A percentile compares a stretch with the other conserved stretches of the same genome.
These are phyloP conservation scores for Poliocrania exsul DNA, from an alignment of 2,797 vertebrate species.

Conservation along the genomic window DNA sequence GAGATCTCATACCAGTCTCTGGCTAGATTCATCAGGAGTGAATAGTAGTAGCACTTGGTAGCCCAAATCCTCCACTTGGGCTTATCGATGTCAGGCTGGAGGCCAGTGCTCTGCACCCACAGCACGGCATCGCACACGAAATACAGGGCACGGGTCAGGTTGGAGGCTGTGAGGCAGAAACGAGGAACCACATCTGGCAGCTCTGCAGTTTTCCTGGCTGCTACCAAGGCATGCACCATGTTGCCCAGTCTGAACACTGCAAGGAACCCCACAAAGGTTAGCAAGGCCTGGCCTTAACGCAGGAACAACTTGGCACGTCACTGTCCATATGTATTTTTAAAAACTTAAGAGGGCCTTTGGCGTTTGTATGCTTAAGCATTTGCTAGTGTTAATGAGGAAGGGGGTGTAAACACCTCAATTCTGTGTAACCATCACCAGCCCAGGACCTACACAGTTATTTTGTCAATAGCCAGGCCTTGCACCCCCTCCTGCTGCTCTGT, in stretches of 20 bases:
- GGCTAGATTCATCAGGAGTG: constrained; percentile 83
- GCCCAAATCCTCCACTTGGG: constrained; percentile 85
- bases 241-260: constrained; percentile 95
- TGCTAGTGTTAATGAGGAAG: background rate
- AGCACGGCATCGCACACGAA: constrained; percentile 89
- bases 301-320: background rate
- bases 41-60: constrained; percentile 85
- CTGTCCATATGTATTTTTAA: accelerated
- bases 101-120: constrained; percentile 84
- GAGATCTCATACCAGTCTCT: constrained; percentile 85
- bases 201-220: constrained; percentile 79
- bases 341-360: background rate
- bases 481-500: background rate
- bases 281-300: accelerated
- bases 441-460: background rate
- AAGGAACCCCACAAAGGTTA: constrained; percentile 65
- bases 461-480: background rate
- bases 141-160: constrained; percentile 88
- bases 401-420: background rate
- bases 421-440: background rate
- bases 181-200: constrained; percentile 84
- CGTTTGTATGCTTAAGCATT: background rate
- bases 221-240: constrained; percentile 84
- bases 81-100: constrained; percentile 77
- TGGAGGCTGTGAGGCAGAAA: constrained; percentile 85